Base-by-base conservation (phyloP, 2,113 vertebrate genomes). In the Pelodiscus sinensis region DNA sequence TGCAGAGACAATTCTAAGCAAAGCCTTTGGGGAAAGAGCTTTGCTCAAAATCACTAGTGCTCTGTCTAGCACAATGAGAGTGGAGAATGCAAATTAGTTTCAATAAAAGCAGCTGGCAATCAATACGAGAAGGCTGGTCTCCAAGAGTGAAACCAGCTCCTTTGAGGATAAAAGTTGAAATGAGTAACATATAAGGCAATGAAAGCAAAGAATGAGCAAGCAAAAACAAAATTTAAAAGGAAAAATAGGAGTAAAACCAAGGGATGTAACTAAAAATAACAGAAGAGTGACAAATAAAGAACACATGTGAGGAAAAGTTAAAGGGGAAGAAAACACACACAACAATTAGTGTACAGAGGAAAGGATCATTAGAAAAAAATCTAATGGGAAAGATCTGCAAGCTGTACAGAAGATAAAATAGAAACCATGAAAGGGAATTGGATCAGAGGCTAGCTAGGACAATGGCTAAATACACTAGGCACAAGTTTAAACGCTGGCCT, bases 21-120 rank as follows among this genome's bases (percentile, higher is more conserved):
- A 91, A 93, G 92, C 75, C 94, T 94, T 93, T 93, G 3, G 50
- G 90, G 94, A 93, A 92, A 89, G 92, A 94, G 94, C 91, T 95
- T 95, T 96, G 87, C 93, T 95, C 94, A 94, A 96, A 96, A 96
- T 96, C 96, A 97, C 85, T 95, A 92, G 92, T 94, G 91, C 75
- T 96, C 94, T 96, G 96, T 95, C 94, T 96, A 90, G 93, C 96
- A 96, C 94, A 96, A 89, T 94, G 93, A 97, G 81, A 97, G 87
- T 82, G 93, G 93, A 92, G 96, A 97, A 97, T 97, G 96, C 91
- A 97, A 96, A 97, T 97, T 65, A 97, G 94, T 93, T 95, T 90
- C 79, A 89, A 92, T 96, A 93, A 97, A 96, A 97, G 94, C 90
- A 91, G 71, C 77, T 96, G 95, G 94, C 95, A 97, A 96, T 96